Evolutionary conservation across 1,140 invertebrate species (phyloP), one percentile per base, ranked within the genome.

Genomic region (Theocolax elegans): DNA sequence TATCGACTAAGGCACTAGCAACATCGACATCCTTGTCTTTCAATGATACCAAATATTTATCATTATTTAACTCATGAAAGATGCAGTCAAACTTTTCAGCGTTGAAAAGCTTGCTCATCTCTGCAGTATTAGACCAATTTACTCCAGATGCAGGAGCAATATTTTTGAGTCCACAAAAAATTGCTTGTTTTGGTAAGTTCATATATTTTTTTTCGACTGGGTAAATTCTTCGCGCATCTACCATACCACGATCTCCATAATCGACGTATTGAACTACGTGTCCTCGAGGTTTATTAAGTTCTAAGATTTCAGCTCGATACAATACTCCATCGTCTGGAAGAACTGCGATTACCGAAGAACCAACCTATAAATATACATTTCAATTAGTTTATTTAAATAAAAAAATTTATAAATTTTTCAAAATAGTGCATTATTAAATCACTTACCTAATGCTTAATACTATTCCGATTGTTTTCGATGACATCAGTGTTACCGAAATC

Each of bases 401-500:
- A 0, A 44, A 64, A n/a, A n/a, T n/a, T n/a, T n/a, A n/a, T n/a
- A n/a, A n/a, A n/a, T n/a, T n/a, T n/a, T n/a, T n/a, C n/a, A n/a
- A n/a, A n/a, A n/a, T n/a, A n/a, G n/a, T n/a, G n/a, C n/a, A n/a
- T n/a, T n/a, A n/a, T n/a, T n/a, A n/a, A n/a, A n/a, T n/a, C n/a
- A n/a, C n/a, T n/a, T n/a, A n/a, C n/a, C n/a, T n/a, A n/a, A n/a
- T 85, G 80, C 75, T 91, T 91, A 1, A 93, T 85, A 12, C 88
- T 79, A 0, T 79, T 83, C 0, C 84, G 83, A 13, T 85, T 85
- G 59, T 90, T 90, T 40, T 90, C 86, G 0, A 92, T 86, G 0
- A 90, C 87, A 75, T 93, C 92, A 0, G 91, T 92, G 71, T 93
- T 93, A 8, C 95, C 95, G 78, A 91, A 95, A 78, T 97, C 95